Evolutionary conservation across 2,888 invertebrate species (phyloP).

Genomic region (Macaria liturata): DNA sequence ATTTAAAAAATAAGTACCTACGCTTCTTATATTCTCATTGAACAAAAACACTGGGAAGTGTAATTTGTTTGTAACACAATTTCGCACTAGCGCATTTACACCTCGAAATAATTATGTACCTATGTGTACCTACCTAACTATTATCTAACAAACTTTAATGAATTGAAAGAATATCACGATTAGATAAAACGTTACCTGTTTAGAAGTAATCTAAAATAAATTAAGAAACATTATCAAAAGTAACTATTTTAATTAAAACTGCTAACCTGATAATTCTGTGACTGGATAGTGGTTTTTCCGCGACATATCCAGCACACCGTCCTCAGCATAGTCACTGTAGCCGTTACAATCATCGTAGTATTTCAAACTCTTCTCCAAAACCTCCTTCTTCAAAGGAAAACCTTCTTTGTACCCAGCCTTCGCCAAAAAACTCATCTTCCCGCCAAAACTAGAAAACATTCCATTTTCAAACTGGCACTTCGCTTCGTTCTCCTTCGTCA

Average conservation of each 20-base stretch:
- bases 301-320: constrained; percentile 78
- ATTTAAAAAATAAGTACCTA: too few relatives aligned
- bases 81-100: too few relatives aligned
- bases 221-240: too few relatives aligned
- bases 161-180: too few relatives aligned
- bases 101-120: too few relatives aligned
- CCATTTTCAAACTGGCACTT: constrained; percentile 73
- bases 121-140: too few relatives aligned
- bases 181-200: too few relatives aligned
- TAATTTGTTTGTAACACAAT: too few relatives aligned
- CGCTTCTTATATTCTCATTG: too few relatives aligned
- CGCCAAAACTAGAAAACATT: constrained; percentile 69
- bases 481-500: constrained; percentile 82
- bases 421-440: constrained; percentile 63
- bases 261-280: constrained; percentile 73
- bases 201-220: too few relatives aligned
- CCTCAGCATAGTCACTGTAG: constrained; percentile 66
- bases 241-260: neutral
- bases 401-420: constrained; percentile 58
- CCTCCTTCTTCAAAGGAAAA: constrained; percentile 63
- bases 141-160: too few relatives aligned
- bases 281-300: constrained; percentile 73
- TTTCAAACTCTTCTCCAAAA: constrained; percentile 64
- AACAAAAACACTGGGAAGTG: too few relatives aligned
- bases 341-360: constrained; percentile 70